Base-by-base conservation (phyloP, 2,888 invertebrate species). In the Drosophila parthenogenetica region DNA sequence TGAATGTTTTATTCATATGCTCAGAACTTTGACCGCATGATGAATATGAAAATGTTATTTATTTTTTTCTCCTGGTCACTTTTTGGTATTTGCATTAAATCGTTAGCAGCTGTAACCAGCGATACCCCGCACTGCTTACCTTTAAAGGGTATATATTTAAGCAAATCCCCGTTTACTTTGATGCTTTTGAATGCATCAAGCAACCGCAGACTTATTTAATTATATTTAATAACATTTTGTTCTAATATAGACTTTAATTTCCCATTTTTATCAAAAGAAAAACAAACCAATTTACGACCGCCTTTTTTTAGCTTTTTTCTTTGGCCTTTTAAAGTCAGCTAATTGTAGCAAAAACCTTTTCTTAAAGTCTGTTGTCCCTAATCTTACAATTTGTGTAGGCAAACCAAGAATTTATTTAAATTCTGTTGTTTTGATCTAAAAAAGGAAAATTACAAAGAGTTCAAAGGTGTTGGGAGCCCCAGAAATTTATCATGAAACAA, bases 1-100 rank as follows among this genome's bases (percentile, higher is more conserved):
- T 29, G n/a, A 37, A 70, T 61, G 54, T 65, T 70, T 74, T 74
- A 76, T 74, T 76, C 65, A 74, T 64, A 17, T 32, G 37, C 10
- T 22, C 16, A 17, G 25, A 13, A 58, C 35, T 46, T 54, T 17
- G 35, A 11, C 29, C 54, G n/a, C 37, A 61, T 53, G 49, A 74
- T 58, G 51, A 17, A 64, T 42, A 61, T 59, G 17, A 29, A 29
- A 29, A 29, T 29, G 7, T 29, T 29, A 8, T 29, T 48, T 29
- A 48, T 40, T 60, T 50, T 39, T 8, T 2, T 8, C 29, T n/a
- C 29, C 32, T 49, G 3, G 11, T 10, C 51, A 29, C 11, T 29
- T 5, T 5, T 11, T n/a, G 32, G 13, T 40, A 48, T 57, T 53
- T 43, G 48, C 49, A 46, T 69, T 14, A 37, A 37, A 37, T 17